A percentile compares a stretch with the other conserved stretches of the same genome.
Conservation (phyloP, 2,888 invertebrate species). For the Archips crataeganus region DNA sequence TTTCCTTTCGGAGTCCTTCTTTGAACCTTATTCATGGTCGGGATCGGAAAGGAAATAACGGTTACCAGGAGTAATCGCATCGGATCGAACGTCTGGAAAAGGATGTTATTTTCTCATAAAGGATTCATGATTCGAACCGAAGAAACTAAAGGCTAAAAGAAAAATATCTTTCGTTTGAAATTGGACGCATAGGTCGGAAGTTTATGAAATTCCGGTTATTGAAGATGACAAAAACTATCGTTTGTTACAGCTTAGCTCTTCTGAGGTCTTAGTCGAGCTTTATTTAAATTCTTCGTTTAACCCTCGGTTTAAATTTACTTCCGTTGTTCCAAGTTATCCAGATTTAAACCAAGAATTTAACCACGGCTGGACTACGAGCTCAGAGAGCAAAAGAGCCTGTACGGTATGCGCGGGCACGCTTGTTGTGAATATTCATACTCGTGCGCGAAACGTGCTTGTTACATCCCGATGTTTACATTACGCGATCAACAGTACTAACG, state of each 20-base stretch:
- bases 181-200: conserved; percentile 1
- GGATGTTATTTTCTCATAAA: conserved; percentile 16
- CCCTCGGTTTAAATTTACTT: neutral
- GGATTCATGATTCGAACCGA: conserved; percentile 5
- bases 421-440: conserved; percentile 40
- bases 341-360: neutral
- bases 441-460: conserved; percentile 13
- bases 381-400: conserved; percentile 16
- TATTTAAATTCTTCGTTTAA: neutral
- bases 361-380: neutral
- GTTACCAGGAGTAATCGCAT: conserved; percentile 22
- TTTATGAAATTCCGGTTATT: neutral
- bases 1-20: conserved; percentile 17
- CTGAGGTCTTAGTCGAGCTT: neutral
- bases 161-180: neutral
- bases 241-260: neutral
- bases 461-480: neutral
- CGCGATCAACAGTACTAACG: neutral
- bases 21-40: conserved; percentile 25
- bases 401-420: conserved; percentile 38
- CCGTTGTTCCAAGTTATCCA: neutral
- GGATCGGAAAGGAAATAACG: conserved; percentile 25
- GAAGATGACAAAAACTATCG: conserved; percentile 6
- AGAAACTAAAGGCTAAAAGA: conserved; percentile 2
- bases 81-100: conserved; percentile 29